Evolutionary conservation across 2,797 vertebrate species (phyloP).

Genomic region (Hapalemur alaotrensis): DNA sequence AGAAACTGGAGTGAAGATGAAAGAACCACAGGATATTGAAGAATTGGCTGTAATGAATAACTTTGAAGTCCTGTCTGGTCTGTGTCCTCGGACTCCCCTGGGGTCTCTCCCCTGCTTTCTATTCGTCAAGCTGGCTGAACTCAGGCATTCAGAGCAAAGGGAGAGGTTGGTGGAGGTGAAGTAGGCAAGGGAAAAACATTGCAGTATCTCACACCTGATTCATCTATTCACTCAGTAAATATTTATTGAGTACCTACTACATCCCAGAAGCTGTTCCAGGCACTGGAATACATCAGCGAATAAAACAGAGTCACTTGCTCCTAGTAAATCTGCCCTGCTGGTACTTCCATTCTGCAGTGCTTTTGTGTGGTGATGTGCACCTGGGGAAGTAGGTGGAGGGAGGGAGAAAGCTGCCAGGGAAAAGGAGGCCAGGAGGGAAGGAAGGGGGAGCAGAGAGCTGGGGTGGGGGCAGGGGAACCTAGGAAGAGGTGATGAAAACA

Average conservation of each 20-base stretch:
- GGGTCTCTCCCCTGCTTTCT: background rate
- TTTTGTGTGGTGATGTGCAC: background rate
- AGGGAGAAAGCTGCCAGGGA: background rate
- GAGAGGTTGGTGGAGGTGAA: background rate
- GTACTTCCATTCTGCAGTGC: background rate
- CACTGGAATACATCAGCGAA: background rate
- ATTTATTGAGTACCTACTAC: background rate
- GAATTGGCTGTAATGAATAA: background rate
- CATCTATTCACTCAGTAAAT: background rate
- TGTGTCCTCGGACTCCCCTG: background rate
- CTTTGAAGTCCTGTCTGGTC: background rate
- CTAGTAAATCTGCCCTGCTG: background rate
- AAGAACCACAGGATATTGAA: background rate
- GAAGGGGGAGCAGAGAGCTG: background rate
- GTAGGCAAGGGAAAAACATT: background rate
- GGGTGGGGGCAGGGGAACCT: no score
- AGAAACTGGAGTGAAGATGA: background rate
- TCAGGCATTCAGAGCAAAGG: background rate
- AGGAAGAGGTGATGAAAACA: background rate
- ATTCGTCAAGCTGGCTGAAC: background rate
- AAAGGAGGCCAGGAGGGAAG: background rate
- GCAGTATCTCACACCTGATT: background rate
- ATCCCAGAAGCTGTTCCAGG: constrained; percentile 16
- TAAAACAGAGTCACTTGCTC: background rate
- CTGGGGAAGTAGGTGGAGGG: background rate